Evolutionary conservation across 2,113 vertebrate species (phyloP).

Genomic region (Poeciliopsis turrubarensis): DNA sequence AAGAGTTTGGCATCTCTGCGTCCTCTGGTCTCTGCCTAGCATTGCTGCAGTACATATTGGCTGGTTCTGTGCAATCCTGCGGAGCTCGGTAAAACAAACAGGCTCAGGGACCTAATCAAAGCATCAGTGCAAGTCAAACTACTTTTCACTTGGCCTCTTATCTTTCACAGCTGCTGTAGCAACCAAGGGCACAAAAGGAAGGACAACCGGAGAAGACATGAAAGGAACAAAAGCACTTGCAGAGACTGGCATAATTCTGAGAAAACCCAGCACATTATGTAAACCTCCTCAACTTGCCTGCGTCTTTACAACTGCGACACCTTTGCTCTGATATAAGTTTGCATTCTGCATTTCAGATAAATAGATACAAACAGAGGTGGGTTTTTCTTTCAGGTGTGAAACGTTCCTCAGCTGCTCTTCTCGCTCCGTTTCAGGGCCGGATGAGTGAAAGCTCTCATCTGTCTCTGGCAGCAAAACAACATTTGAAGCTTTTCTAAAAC

Average conservation of each 20-base stretch:
- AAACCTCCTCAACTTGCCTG: slow-evolving; percentile 1
- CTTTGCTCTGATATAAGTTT: slow-evolving; percentile 4
- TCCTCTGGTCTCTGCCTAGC: slow-evolving; percentile 32
- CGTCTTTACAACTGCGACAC: slow-evolving; percentile 5
- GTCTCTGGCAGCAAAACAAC: slow-evolving; percentile 44
- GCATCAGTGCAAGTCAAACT: slow-evolving; percentile 60
- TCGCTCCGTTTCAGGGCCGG: slow-evolving; percentile 16
- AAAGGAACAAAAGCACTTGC: slow-evolving; percentile 14
- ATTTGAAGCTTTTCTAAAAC: slow-evolving; percentile 42
- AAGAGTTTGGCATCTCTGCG: slow-evolving; percentile 52
- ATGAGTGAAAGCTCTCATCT: slow-evolving; percentile 46
- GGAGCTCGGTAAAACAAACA: slow-evolving; percentile 47
- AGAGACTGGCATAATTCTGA: slow-evolving; percentile 7
- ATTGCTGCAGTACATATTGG: slow-evolving; percentile 52
- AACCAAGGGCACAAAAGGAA: slow-evolving; percentile 22
- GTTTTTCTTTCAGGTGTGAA: slow-evolving; percentile 42
- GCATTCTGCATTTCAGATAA: slow-evolving; percentile 10
- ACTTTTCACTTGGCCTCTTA: slow-evolving; percentile 45
- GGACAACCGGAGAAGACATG: slow-evolving; percentile 3
- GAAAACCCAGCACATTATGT: neutral
- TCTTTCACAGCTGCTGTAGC: slow-evolving; percentile 23
- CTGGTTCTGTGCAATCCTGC: slow-evolving; percentile 41
- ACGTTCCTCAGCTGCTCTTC: slow-evolving; percentile 30
- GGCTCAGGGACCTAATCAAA: slow-evolving; percentile 63
- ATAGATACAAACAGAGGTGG: slow-evolving; percentile 30